phyloP scores from a whole-genome alignment of 2,113 vertebrate genomes.

The Pseudonaja textilis region DNA sequence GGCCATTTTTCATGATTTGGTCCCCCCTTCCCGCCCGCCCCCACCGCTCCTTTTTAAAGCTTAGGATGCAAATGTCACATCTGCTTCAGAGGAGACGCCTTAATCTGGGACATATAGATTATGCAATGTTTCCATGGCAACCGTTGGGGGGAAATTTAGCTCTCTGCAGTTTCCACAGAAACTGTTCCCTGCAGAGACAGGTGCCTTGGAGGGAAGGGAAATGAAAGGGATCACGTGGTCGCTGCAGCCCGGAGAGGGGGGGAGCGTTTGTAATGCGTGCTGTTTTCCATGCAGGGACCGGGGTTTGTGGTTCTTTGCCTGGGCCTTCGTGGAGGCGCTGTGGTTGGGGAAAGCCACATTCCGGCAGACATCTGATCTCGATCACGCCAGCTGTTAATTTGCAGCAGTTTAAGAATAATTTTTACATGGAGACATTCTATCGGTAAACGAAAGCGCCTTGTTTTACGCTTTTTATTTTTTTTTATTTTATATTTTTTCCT shows the following conservation, averaged over 20 bases:
- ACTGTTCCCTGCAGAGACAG: conserved; percentile 68
- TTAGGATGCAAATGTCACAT: conserved; percentile 44
- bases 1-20: neutral
- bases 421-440: conserved; percentile 42
- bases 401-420: conserved; percentile 43
- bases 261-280: neutral
- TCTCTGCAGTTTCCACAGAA: conserved; percentile 70
- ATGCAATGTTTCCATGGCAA: conserved; percentile 67
- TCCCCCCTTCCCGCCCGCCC: no score
- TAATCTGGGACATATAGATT: conserved; percentile 63
- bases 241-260: conserved; percentile 11
- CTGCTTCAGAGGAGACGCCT: conserved; percentile 28
- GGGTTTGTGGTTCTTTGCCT: neutral
- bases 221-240: conserved; percentile 41
- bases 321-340: conserved; percentile 33
- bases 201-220: conserved; percentile 58
- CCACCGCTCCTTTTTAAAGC: neutral
- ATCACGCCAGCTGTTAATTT: conserved; percentile 47
- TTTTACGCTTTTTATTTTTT: neutral
- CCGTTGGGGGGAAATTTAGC: conserved; percentile 41
- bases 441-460: conserved; percentile 41
- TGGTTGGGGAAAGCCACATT: conserved; percentile 55
- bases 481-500: neutral
- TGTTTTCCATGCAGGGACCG: neutral
- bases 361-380: conserved; percentile 29